Base-by-base conservation (phyloP, 1,140 invertebrate species). In the Ips nitidus region DNA sequence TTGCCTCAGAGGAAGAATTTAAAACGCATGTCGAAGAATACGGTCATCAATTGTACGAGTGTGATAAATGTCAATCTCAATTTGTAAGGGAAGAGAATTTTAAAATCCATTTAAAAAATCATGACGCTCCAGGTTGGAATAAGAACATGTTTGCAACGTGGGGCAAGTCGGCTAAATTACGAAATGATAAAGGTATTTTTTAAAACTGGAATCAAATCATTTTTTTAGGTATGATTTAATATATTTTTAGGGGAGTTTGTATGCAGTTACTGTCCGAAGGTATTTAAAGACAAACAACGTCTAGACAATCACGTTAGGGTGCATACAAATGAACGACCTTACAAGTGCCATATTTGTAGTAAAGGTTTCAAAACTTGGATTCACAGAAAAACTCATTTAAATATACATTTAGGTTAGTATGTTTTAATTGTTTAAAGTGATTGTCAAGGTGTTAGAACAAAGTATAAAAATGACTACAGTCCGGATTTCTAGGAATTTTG, bases 401-500 rank as follows among this genome's bases (percentile, higher is more conserved):
- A 91, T 3, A 83, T 90, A 2, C 91, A 93, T 78, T 92, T 90
- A 0, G 91, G 91, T 1, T 90, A 92, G 76, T 91, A 91, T 90
- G 90, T 0, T 92, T 91, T 22, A 0, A 22, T 22, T 22, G 22
- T 22, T 22, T 22, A 22, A 22, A 22, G 22, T 22, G 22, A 22
- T 22, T 22, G 22, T 22, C 22, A 22, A 22, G 22, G 22, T 22
- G 22, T 22, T 22, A 22, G 22, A 22, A 22, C 22, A 22, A 22
- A 22, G 22, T 22, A 22, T 22, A 22, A 22, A 22, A 22, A 22
- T 22, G 22, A 22, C 22, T 22, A n/a, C n/a, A 22, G 22, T 22
- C 22, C 22, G 22, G 22, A 22, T 22, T 22, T 22, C 22, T 22
- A 22, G 22, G 22, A 22, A 22, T 22, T 22, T 22, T 22, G 22